These are phyloP conservation scores for Motacilla tschutschensis DNA, from an alignment of 2,113 vertebrate genomes.

Conservation along the genomic window DNA sequence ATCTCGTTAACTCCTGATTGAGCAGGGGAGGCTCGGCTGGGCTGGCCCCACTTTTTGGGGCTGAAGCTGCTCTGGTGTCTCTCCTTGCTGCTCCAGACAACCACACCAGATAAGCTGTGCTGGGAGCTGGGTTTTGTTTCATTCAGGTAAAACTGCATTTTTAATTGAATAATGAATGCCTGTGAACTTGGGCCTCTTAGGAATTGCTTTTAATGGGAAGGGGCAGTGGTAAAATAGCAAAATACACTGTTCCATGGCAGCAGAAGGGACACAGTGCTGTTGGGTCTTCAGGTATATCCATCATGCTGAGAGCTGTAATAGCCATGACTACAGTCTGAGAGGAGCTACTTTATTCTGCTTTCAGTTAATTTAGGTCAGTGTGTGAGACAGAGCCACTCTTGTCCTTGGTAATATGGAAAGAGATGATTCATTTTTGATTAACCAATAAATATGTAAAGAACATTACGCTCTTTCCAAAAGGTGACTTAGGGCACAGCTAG, in stretches of 20 bases:
- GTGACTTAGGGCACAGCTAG: background rate
- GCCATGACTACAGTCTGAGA: background rate
- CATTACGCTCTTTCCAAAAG: background rate
- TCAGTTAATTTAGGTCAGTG: background rate
- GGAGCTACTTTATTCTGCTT: background rate
- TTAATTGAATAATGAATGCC: background rate
- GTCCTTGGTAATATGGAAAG: background rate
- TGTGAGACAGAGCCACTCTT: background rate
- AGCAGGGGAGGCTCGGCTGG: background rate
- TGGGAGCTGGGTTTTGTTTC: background rate
- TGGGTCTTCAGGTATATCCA: background rate
- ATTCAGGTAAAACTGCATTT: background rate
- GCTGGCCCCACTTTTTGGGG: background rate
- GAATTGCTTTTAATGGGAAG: background rate
- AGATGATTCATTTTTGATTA: background rate
- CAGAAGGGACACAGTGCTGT: background rate
- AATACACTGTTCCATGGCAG: background rate
- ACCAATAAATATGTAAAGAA: constrained; percentile 7
- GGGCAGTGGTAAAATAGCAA: background rate
- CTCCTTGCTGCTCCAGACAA: fast-evolving
- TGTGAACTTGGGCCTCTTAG: background rate
- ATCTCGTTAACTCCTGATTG: background rate
- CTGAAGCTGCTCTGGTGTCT: background rate
- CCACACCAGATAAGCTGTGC: fast-evolving
- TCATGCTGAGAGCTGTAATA: background rate